Base-by-base conservation (phyloP, 2,113 vertebrate genomes). In the Scortum barcoo region DNA sequence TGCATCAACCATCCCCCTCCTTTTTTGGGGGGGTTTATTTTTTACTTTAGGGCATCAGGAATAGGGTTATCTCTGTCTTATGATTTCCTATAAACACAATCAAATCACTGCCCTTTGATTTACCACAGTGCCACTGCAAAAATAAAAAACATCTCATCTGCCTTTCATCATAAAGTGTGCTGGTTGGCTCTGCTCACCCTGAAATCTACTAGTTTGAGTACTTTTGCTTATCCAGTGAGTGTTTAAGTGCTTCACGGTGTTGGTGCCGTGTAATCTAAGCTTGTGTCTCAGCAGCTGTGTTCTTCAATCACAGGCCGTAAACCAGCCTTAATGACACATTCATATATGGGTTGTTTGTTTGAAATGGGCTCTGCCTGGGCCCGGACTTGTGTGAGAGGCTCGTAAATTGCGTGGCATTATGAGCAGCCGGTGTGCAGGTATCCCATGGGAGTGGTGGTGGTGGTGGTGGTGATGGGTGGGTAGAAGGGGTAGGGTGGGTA, bases 371-470 rank as follows among this genome's bases (percentile, higher is more conserved):
- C 51, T 72, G 40, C 61, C 50, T 24, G 57, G 38, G 38, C 54
- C 58, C 46, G 67, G 78, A 73, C 68, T 48, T 66, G 69, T 76
- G 67, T 20, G 33, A 56, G 62, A 75, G 78, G 56, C 76, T 85
- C 65, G 84, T 84, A 74, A 80, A 83, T 86, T 69, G 86, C 24
- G 22, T 78, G n/a, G 54, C 57, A 74, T 89, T 78, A 78, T 50
- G 72, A 86, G 85, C 70, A 78, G 83, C 73, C 74, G 46, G 24
- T 76, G 88, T 89, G 84, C 86, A 92, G 86, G 89, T 92, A 80
- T 91, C 90, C 86, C 89, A 78, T 86, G 79, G 88, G 88, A 89
- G 72, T 86, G n/a, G n/a, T n/a, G n/a, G n/a, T n/a, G n/a, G n/a
- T n/a, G n/a, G n/a, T n/a, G n/a, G n/a, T n/a, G n/a, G n/a, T n/a